Evolutionary conservation across 2,113 vertebrate genomes (phyloP), one percentile per base, ranked within the genome.

Genomic region (Corapipo altera): DNA sequence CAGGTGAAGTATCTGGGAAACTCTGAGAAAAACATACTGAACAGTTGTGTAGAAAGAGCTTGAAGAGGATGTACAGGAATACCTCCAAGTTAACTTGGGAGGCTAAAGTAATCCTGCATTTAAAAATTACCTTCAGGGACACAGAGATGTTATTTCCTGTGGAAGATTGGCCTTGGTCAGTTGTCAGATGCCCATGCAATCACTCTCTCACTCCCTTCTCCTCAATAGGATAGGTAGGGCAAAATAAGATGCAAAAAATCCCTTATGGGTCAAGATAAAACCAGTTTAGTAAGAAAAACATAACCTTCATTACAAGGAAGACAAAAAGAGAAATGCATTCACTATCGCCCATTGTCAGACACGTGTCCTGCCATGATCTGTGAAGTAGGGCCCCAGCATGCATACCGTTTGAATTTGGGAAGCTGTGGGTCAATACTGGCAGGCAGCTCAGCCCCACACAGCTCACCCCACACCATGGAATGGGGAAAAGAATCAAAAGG

Each of bases 131-230:
- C 23, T 58, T 28, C 32, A 52, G 13, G 12, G 30, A 37, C 30
- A 37, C 51, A 61, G 13, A 64, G 15, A n/a, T 61, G 11, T 35
- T 48, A 46, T 46, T 67, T 44, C 17, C 26, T 51, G 9, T 65
- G 37, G 35, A 14, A 85, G 21, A 14, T 12, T 49, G 12, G 19
- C 37, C 37, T 71, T 79, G 32, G 20, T 30, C n/a, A 20, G 33
- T 41, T 76, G 15, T 30, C 39, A 51, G 57, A 55, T 69, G 12
- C 22, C 27, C 9, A 4, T 13, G 16, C 6, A 71, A 27, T 52
- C 0, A 0, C 1, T 35, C 9, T 37, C 8, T 88, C 1, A 2
- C 2, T 61, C 39, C 11, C 9, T 11, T 57, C 19, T 49, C 8
- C 22, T 65, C 66, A 77, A 59, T 5, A 39, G 21, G 20, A 72